Percentiles rank a stretch among this genome's conserved stretches.
phyloP scores from a whole-genome alignment of 2,113 vertebrate genomes.

The Oxygymnocypris stewartii region DNA sequence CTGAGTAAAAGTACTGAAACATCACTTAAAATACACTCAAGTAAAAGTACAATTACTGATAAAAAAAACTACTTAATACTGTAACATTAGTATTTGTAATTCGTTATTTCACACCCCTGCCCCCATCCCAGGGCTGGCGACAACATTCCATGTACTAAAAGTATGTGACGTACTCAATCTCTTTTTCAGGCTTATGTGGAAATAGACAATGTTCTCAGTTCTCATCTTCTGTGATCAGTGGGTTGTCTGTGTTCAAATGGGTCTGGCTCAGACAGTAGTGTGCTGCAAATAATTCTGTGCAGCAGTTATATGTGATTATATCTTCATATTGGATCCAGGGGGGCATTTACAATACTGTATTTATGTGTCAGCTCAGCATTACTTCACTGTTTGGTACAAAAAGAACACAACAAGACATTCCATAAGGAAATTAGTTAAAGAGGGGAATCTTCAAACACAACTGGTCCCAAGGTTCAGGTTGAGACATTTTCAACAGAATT shows the following conservation, averaged over 20 bases:
- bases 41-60: no score
- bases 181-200: background rate
- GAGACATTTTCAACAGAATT: background rate
- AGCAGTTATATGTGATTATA: conserved; percentile 17
- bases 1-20: no score
- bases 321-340: conserved; percentile 16
- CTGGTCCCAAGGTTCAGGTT: background rate
- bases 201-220: background rate
- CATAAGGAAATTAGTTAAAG: background rate
- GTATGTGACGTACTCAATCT: background rate
- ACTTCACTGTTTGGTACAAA: background rate
- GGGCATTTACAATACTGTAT: conserved; percentile 23
- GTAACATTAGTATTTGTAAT: no score
- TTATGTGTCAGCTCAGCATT: conserved; percentile 25
- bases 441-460: background rate
- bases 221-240: conserved; percentile 39
- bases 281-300: conserved; percentile 35
- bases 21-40: no score
- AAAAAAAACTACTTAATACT: no score
- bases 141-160: background rate
- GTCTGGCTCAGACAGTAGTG: conserved; percentile 35
- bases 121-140: background rate
- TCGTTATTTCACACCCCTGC: no score
- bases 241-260: conserved; percentile 29
- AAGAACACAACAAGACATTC: background rate